Base-by-base conservation (phyloP, 2,797 vertebrate genomes). In the Coendou prehensilis region DNA sequence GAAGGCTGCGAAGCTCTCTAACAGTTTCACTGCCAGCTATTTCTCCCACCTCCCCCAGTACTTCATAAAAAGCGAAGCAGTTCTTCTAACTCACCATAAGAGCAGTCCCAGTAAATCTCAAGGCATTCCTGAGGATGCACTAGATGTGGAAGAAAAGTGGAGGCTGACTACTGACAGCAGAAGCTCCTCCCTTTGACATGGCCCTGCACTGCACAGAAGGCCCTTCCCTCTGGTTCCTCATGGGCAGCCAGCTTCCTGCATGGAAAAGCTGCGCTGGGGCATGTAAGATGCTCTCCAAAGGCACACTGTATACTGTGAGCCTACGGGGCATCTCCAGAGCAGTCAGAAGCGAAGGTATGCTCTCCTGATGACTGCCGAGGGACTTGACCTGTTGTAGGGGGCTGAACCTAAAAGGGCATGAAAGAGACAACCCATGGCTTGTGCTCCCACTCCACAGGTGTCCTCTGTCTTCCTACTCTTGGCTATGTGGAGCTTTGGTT, bases 11-110 rank as follows among this genome's bases (percentile, higher is more conserved):
- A 22, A 88, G 82, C 9, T 33, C 20, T 2, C 79, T 7, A 50
- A 79, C 33, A 9, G 33, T 37, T 76, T 52, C 57, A 71, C 0
- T 33, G 84, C 54, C 81, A 83, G 83, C 14, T 45, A 67, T 22
- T 6, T 30, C 1, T 0, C 17, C 57, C 50, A 50, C 28, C 4
- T 6, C 20, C 13, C 26, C 9, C 3, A 37, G 41, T 3, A 45
- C 57, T 20, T 61, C 45, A 20, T 6, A 56, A 47, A 94, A 57
- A 50, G 56, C 73, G 64, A 89, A 47, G 78, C 23, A 4, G 45
- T 33, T 45, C 71, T 64, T 80, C 59, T 50, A 56, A 80, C 14
- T 91, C 69, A 9, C 23, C 9, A 1, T 23, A 22, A 18, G 15
- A 92, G 47, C 2, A n/a, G 63, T 28, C 52, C 52, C 64, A 26